These are phyloP conservation scores for Tiphia femorata DNA, from an alignment of 2,888 invertebrate species.

Conservation along the genomic window DNA sequence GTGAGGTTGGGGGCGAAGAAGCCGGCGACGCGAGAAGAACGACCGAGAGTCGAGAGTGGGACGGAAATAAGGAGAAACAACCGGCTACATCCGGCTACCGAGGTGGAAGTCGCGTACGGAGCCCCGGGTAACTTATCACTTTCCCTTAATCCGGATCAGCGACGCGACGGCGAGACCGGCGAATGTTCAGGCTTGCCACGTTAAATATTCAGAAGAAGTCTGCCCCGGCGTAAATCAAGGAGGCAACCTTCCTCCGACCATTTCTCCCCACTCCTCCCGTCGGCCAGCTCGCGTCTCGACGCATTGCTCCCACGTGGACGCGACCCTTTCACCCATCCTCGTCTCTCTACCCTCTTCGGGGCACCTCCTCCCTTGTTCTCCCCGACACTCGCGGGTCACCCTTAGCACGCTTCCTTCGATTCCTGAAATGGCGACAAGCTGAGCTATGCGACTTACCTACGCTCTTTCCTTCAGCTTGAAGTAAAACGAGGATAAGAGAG, in stretches of 20 bases:
- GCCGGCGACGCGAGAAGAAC: background rate
- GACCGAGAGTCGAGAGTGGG: too few relatives aligned
- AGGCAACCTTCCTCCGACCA: constrained; percentile 38
- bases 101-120: constrained; percentile 48
- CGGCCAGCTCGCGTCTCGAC: constrained; percentile 35
- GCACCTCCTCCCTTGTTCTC: too few relatives aligned
- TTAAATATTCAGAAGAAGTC: constrained; percentile 61
- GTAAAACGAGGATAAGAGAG: too few relatives aligned
- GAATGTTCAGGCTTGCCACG: constrained; percentile 50
- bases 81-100: constrained; percentile 36
- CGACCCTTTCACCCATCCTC: too few relatives aligned
- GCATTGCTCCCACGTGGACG: constrained; percentile 45
- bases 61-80: constrained; percentile 40
- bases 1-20: constrained; percentile 8
- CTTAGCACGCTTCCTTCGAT: too few relatives aligned
- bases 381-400: too few relatives aligned
- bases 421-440: too few relatives aligned
- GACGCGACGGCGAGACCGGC: constrained; percentile 44
- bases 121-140: constrained; percentile 56
- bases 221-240: constrained; percentile 52
- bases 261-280: constrained; percentile 35
- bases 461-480: too few relatives aligned
- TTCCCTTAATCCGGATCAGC: constrained; percentile 60
- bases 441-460: too few relatives aligned
- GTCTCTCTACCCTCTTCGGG: too few relatives aligned